phyloP scores from a whole-genome alignment of 2,888 invertebrate genomes.

The Cordilura impudica region DNA sequence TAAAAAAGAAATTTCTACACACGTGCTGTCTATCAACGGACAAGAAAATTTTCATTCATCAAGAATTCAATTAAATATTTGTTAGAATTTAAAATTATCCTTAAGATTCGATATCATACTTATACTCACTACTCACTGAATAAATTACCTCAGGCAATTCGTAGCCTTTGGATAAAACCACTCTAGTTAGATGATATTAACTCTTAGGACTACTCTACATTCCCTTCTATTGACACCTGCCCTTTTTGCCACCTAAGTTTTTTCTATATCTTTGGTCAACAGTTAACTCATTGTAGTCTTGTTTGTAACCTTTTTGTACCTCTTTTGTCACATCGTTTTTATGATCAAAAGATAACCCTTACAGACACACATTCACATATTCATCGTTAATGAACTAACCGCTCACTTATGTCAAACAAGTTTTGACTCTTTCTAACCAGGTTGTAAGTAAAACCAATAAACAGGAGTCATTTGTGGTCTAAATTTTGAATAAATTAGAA shows the following conservation, averaged over 20 bases:
- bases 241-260: conserved; percentile 40
- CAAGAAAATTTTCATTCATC: neutral
- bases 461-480: conserved; percentile 51
- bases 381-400: neutral
- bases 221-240: conserved; percentile 39
- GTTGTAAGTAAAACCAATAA: neutral
- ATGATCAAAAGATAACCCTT: conserved; percentile 31
- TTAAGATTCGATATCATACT: too few species aligned
- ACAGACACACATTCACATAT: neutral
- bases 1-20: neutral
- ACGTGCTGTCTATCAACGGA: conserved; percentile 4
- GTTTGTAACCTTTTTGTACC: conserved; percentile 59
- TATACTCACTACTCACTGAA: neutral
- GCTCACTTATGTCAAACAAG: neutral
- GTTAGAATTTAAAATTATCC: neutral
- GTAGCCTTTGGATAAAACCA: conserved; percentile 8
- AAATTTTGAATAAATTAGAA: conserved; percentile 46
- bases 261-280: neutral
- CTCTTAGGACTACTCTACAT: conserved; percentile 29
- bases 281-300: conserved; percentile 8
- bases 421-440: conserved; percentile 13
- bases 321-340: conserved; percentile 65
- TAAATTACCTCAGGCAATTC: neutral
- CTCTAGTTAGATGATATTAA: neutral
- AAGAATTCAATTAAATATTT: neutral